These are phyloP conservation scores for Hydropsyche betteni DNA, from an alignment of 2,888 invertebrate species.

Conservation along the genomic window DNA sequence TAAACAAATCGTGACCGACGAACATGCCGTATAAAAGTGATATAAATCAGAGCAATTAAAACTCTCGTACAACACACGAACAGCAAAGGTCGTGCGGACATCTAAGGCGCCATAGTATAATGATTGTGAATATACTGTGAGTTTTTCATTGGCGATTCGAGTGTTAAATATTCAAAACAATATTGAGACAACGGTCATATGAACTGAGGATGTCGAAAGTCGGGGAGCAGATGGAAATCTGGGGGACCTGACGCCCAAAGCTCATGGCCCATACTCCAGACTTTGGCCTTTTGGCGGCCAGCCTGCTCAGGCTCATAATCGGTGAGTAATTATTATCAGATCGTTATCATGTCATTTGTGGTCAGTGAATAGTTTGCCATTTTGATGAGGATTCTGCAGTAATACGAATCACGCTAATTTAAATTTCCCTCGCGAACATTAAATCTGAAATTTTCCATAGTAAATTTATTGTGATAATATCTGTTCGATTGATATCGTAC, in stretches of 20 bases:
- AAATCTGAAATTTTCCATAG: too few relatives aligned
- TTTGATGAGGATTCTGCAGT: too few relatives aligned
- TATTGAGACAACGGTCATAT: too few relatives aligned
- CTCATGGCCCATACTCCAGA: conserved; percentile 70
- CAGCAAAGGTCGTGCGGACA: neutral
- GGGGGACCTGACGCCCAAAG: conserved; percentile 39
- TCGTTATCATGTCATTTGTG: too few relatives aligned
- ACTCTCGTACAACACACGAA: conserved; percentile 3
- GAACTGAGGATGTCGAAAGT: neutral
- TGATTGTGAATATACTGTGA: too few relatives aligned
- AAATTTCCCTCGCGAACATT: too few relatives aligned
- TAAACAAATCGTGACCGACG: conserved; percentile 14
- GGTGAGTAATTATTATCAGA: conserved; percentile 60
- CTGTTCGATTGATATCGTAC: too few relatives aligned
- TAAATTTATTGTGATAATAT: too few relatives aligned
- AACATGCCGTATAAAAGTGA: conserved; percentile 16
- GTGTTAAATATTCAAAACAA: too few relatives aligned
- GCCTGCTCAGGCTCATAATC: conserved; percentile 70
- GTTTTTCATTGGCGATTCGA: too few relatives aligned
- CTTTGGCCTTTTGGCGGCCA: conserved; percentile 69
- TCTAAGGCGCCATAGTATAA: neutral
- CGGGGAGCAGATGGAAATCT: neutral
- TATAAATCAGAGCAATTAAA: conserved; percentile 6
- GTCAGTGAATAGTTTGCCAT: too few relatives aligned
- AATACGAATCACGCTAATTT: too few relatives aligned